These are phyloP conservation scores for Orussus abietinus DNA, from an alignment of 1,140 invertebrate genomes.

Conservation along the genomic window DNA sequence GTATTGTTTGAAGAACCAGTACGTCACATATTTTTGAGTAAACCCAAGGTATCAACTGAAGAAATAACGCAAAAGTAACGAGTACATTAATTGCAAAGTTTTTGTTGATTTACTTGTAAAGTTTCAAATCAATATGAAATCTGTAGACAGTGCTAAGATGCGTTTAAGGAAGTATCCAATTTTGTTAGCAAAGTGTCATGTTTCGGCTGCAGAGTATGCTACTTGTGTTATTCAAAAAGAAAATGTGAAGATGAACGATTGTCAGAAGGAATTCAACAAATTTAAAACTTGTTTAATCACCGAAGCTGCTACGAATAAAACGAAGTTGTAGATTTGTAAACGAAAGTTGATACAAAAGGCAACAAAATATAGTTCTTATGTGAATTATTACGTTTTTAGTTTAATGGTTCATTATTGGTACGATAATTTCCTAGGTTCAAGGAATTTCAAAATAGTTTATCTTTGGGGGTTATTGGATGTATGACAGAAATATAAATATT, in stretches of 20 bases:
- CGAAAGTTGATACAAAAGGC: not conserved
- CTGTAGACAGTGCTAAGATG: conserved; percentile 68
- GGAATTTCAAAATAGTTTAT: not conserved
- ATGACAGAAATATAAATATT: not conserved
- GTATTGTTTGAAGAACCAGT: conserved; percentile 23
- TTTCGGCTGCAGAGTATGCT: conserved; percentile 67
- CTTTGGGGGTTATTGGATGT: not conserved
- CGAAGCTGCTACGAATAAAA: conserved; percentile 63
- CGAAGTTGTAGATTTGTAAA: conserved; percentile 55
- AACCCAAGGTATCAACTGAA: too few species aligned
- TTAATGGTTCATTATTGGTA: not conserved
- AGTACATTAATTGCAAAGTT: too few species aligned
- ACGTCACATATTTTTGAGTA: too few species aligned
- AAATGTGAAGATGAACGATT: conserved; percentile 69
- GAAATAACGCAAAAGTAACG: too few species aligned
- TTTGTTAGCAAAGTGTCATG: conserved; percentile 66
- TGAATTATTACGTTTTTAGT: too few species aligned
- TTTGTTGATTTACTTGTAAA: too few species aligned
- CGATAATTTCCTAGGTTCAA: too few species aligned
- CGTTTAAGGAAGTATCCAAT: conserved; percentile 70
- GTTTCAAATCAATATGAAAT: conserved; percentile 79
- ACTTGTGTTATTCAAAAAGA: conserved; percentile 70
- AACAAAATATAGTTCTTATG: too few species aligned
- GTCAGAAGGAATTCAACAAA: conserved; percentile 68
- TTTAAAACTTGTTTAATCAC: conserved; percentile 69